A percentile compares a stretch with the other conserved stretches of the same genome.
These are phyloP conservation scores for Sorex fumeus DNA, from an alignment of 2,113 vertebrate genomes.

Conservation along the genomic window DNA sequence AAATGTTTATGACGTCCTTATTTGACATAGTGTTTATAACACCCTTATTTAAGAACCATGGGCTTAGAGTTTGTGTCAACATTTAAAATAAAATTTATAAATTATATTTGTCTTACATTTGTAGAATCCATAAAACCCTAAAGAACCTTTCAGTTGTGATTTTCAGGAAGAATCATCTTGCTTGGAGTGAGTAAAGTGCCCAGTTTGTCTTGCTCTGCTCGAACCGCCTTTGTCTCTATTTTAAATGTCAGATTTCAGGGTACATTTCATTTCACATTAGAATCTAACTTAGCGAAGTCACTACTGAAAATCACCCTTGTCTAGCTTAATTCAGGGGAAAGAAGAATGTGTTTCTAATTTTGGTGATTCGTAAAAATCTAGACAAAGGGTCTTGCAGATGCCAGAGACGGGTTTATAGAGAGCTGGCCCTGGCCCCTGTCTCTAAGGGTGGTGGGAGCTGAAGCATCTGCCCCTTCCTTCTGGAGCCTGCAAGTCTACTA, in stretches of 20 bases:
- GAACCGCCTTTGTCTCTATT: background rate
- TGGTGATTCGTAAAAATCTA: conserved; percentile 17
- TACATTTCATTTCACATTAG: conserved; percentile 36
- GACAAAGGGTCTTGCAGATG: background rate
- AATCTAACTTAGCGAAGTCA: background rate
- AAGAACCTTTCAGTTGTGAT: conserved; percentile 14
- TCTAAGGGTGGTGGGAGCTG: background rate
- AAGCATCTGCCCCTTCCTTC: background rate
- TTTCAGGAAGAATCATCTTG: conserved; percentile 16
- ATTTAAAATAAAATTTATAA: conserved; percentile 38
- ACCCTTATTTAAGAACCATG: conserved; percentile 4
- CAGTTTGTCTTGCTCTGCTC: background rate
- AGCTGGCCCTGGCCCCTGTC: background rate
- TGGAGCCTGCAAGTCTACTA: background rate
- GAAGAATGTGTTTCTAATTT: conserved; percentile 24
- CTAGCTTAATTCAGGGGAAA: background rate
- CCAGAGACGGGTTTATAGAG: background rate
- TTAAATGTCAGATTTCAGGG: conserved; percentile 5
- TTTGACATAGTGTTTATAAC: conserved; percentile 15
- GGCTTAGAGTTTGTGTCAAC: conserved; percentile 38
- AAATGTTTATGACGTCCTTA: conserved; percentile 23
- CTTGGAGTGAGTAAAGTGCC: background rate
- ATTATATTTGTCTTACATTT: background rate
- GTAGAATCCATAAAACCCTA: background rate
- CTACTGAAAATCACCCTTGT: background rate